Conservation (phyloP, 2,888 invertebrate genomes). For the Drosophila siamana region DNA sequence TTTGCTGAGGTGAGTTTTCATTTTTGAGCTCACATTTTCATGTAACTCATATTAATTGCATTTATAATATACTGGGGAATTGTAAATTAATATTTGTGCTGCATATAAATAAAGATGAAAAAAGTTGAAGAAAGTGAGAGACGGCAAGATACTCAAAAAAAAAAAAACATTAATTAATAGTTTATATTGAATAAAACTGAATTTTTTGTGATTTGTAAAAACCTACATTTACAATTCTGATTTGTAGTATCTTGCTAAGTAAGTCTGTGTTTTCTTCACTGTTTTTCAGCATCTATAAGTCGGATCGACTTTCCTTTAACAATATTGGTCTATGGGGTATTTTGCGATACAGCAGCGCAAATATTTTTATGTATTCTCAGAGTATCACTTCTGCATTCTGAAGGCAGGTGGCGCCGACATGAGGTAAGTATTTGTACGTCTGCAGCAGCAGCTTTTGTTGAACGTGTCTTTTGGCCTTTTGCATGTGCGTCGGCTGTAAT, state of each 20-base stretch:
- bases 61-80: background rate
- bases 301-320: background rate
- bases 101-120: slow-evolving; percentile 19
- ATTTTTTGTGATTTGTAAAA: no score
- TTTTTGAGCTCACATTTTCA: background rate
- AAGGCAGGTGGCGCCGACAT: background rate
- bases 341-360: background rate
- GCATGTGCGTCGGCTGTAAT: slow-evolving; percentile 41
- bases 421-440: slow-evolving; percentile 19
- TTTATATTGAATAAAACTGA: no score
- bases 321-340: background rate
- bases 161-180: no score
- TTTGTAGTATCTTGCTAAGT: no score
- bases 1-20: background rate
- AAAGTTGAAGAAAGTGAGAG: background rate
- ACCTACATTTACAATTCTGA: no score
- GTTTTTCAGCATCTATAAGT: background rate
- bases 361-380: slow-evolving; percentile 7
- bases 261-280: no score
- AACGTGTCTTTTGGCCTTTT: slow-evolving; percentile 19
- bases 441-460: slow-evolving; percentile 18
- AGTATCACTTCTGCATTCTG: no score
- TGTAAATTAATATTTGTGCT: background rate
- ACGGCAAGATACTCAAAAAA: background rate
- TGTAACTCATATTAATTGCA: background rate